Evolutionary conservation across 2,797 vertebrate genomes (phyloP), one percentile per base, ranked within the genome.

Genomic region (Remorina albescens): DNA sequence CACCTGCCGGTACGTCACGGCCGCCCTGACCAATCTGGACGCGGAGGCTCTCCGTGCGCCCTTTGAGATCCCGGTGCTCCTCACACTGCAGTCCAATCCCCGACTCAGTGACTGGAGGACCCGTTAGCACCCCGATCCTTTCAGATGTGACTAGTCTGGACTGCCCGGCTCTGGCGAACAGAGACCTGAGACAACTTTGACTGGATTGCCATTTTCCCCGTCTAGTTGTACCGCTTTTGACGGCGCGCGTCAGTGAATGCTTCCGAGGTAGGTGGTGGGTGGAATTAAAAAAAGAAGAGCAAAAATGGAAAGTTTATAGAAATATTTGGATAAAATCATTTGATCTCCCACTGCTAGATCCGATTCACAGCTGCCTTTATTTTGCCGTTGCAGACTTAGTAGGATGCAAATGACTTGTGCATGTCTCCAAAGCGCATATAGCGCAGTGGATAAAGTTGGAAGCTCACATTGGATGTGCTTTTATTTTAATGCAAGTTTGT

Each of bases 1-100:
- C 93, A 94, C 93, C 93, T 94, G 92, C 89, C 82, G 89, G 83
- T 76, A 86, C 93, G 94, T 94, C 94, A 94, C 88, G 63, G 74
- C 71, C 25, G 76, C 74, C 54, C 69, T 51, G 85, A 54, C 94
- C 94, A 95, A 95, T 94, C 89, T 80, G 42, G 74, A 51, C 83
- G 84, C 86, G 42, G 53, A 37, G 81, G 53, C 83, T 80, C 84
- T 84, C 71, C 58, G 83, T 74, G 91, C 81, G 89, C 88, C 84
- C 87, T 83, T 71, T 87, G 90, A 92, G 90, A 90, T 91, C 89
- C 91, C 89, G 57, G 80, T 67, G 83, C 80, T 78, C 72, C 65
- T 74, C 69, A 18, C 79, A n/a, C 59, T 67, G 50, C 67, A 54
- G 49, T 65, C 74, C 79, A 71, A 81, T 54, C 81, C 59, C 3